Percentiles rank a stretch among this genome's conserved stretches.
Conservation (phyloP, 2,113 vertebrate species). For the Tiliqua scincoides region DNA sequence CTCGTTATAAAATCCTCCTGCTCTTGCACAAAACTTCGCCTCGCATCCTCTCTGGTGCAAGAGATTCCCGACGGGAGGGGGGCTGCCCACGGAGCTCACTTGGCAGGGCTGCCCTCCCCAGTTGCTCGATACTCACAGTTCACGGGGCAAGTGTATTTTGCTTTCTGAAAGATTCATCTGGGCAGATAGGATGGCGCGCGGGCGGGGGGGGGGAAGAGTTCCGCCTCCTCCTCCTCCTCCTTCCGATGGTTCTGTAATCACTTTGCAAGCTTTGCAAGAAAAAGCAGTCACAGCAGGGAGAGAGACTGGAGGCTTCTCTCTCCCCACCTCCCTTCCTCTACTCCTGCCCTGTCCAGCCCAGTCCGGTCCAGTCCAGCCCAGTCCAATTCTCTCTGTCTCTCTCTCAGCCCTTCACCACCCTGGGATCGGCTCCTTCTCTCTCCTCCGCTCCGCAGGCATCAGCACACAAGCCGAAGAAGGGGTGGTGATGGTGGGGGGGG, state of each 20-base stretch:
- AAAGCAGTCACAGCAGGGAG: slow-evolving; percentile 48
- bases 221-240: slow-evolving; percentile 62
- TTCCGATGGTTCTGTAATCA: slow-evolving; percentile 66
- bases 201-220: neutral
- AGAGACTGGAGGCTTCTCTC: neutral
- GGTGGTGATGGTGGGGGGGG: neutral
- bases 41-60: slow-evolving; percentile 71
- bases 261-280: slow-evolving; percentile 67
- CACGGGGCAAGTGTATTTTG: slow-evolving; percentile 76
- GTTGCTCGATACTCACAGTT: slow-evolving; percentile 75
- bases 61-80: slow-evolving; percentile 35
- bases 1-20: slow-evolving; percentile 52
- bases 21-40: slow-evolving; percentile 74
- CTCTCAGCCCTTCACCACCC: slow-evolving; percentile 60
- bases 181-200: slow-evolving; percentile 51
- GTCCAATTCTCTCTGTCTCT: neutral
- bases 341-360: slow-evolving; percentile 77
- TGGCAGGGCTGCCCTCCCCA: slow-evolving; percentile 34
- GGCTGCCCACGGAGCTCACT: slow-evolving; percentile 44
- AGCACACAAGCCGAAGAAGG: neutral
- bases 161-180: slow-evolving; percentile 66
- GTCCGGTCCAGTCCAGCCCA: slow-evolving; percentile 64
- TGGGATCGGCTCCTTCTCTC: slow-evolving; percentile 60
- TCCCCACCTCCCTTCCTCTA: slow-evolving; percentile 44
- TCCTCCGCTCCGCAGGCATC: slow-evolving; percentile 42